phyloP scores from a whole-genome alignment of 2,797 vertebrate genomes.

The Hypotaenidia okinawae region DNA sequence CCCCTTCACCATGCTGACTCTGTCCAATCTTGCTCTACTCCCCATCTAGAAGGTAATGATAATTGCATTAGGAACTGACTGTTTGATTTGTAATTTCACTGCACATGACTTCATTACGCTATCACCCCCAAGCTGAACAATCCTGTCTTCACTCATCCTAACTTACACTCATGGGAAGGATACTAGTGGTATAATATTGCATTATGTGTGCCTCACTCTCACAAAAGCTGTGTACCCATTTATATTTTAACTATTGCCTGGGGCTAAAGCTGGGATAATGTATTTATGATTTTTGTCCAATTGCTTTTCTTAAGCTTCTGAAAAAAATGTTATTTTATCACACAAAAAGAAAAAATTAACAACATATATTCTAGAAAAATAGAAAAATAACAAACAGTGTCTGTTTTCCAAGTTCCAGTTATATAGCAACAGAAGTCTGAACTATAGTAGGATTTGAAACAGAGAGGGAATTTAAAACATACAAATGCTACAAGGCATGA shows the following conservation, averaged over 20 bases:
- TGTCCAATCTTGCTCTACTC: background rate
- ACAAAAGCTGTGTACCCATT: background rate
- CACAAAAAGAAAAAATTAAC: background rate
- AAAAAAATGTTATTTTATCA: background rate
- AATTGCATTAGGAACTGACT: background rate
- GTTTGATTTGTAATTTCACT: background rate
- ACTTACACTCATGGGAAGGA: background rate
- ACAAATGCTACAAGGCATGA: background rate
- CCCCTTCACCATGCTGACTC: background rate
- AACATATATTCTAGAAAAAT: background rate
- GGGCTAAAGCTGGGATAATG: background rate
- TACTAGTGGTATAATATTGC: background rate
- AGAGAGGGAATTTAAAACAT: background rate
- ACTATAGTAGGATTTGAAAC: background rate
- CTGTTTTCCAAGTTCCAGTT: background rate
- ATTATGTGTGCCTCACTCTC: background rate
- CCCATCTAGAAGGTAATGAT: background rate
- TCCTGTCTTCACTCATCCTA: background rate
- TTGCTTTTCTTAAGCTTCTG: background rate
- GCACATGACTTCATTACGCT: background rate
- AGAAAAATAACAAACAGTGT: background rate
- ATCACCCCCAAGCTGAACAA: background rate
- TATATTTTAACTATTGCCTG: background rate
- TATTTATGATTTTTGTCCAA: background rate
- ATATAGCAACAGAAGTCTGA: background rate